These are phyloP conservation scores for Rhodinocichla rosea DNA, from an alignment of 2,113 vertebrate genomes.

Conservation along the genomic window DNA sequence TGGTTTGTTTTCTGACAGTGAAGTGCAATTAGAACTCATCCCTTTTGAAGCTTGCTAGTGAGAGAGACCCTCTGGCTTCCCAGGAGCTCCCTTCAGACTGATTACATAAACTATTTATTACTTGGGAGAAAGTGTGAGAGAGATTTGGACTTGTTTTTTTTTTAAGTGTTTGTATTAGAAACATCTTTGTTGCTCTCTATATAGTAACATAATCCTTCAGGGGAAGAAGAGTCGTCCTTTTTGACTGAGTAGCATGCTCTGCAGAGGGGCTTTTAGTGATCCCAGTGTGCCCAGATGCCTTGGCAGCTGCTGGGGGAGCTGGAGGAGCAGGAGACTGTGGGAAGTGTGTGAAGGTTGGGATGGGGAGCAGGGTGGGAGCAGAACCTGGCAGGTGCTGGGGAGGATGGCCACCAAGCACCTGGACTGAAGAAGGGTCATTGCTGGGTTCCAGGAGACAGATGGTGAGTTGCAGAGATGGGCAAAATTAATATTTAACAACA, in stretches of 20 bases:
- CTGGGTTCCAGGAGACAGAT: not conserved
- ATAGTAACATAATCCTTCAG: not conserved
- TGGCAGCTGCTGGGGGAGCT: not conserved
- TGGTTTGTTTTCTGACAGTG: slow-evolving; percentile 24
- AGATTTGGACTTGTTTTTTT: not conserved
- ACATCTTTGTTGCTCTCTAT: not conserved
- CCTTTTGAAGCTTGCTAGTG: slow-evolving; percentile 24
- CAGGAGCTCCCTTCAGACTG: not conserved
- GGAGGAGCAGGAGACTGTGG: not conserved
- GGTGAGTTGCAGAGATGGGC: not conserved
- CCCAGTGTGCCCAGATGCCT: not conserved
- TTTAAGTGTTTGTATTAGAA: not conserved
- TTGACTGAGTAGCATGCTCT: not conserved
- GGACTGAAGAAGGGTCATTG: not conserved
- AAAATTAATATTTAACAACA: slow-evolving; percentile 19
- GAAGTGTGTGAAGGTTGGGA: not conserved
- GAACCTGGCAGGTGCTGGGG: fast-evolving
- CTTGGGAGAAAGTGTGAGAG: not conserved
- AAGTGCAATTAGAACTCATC: slow-evolving; percentile 27
- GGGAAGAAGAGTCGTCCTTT: not conserved
- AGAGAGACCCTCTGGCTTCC: not conserved
- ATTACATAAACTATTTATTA: slow-evolving; percentile 4
- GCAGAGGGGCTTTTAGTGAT: not conserved
- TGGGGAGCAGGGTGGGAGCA: not conserved
- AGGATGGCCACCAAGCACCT: not conserved